Percentiles rank a stretch among this genome's conserved stretches.
phyloP scores from a whole-genome alignment of 2,797 vertebrate species.

The Cheirogaleus major region DNA sequence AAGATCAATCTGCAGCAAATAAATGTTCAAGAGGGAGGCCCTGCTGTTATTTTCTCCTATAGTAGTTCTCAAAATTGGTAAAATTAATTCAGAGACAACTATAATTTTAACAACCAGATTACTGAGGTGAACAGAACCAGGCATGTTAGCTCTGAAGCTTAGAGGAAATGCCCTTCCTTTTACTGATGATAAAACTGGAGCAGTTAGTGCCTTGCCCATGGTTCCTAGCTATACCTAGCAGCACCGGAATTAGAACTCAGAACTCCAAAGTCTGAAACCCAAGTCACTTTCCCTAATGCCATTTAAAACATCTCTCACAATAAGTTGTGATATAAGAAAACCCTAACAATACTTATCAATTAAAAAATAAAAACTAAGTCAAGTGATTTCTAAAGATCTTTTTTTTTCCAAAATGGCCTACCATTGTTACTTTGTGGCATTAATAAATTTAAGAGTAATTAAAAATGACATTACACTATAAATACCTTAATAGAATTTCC shows the following conservation, averaged over 20 bases:
- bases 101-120: background rate
- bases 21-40: background rate
- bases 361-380: constrained; percentile 39
- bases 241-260: background rate
- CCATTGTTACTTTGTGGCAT: background rate
- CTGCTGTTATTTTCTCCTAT: background rate
- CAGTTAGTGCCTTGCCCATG: background rate
- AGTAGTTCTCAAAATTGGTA: constrained; percentile 4
- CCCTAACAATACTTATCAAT: background rate
- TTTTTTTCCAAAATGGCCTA: background rate
- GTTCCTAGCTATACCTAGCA: background rate
- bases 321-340: constrained; percentile 2
- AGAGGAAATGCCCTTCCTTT: background rate
- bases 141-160: background rate
- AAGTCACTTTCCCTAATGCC: background rate
- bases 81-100: background rate
- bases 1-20: background rate
- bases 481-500: constrained; percentile 98
- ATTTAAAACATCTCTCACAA: background rate
- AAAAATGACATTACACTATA: background rate
- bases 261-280: background rate
- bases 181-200: background rate
- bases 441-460: background rate
- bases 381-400: background rate
- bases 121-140: background rate